These are phyloP conservation scores for Erebia aethiops DNA, from an alignment of 2,888 invertebrate genomes.

Conservation along the genomic window DNA sequence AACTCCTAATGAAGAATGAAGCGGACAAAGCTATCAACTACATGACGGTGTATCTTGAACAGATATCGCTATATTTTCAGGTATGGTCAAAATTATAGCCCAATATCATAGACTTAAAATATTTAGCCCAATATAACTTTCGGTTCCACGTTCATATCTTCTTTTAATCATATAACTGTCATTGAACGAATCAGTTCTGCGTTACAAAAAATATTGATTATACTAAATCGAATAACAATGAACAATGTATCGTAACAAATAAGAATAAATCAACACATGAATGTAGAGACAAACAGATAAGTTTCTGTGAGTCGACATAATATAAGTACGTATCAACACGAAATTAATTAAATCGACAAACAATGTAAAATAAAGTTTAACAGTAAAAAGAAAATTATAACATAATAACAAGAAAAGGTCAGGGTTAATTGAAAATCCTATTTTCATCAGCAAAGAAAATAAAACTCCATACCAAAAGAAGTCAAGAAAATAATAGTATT, in stretches of 20 bases:
- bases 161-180: not conserved
- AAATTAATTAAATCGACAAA: too few species aligned
- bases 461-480: not conserved
- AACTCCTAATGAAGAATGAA: slow-evolving; percentile 77
- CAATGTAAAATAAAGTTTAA: not conserved
- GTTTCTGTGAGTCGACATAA: too few species aligned
- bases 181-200: too few species aligned
- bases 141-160: too few species aligned
- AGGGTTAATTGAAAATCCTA: not conserved
- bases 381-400: not conserved
- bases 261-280: too few species aligned
- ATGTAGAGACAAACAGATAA: too few species aligned
- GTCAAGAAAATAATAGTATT: not conserved
- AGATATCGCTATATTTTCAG: slow-evolving; percentile 77
- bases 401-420: not conserved
- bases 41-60: slow-evolving; percentile 78
- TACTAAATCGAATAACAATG: too few species aligned
- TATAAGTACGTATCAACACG: too few species aligned
- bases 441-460: not conserved
- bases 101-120: too few species aligned
- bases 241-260: too few species aligned
- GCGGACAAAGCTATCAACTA: slow-evolving; percentile 79
- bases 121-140: too few species aligned
- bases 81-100: slow-evolving; percentile 45
- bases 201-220: too few species aligned